Evolutionary conservation across 2,113 vertebrate genomes (phyloP).

Genomic region (Cairina moschata): DNA sequence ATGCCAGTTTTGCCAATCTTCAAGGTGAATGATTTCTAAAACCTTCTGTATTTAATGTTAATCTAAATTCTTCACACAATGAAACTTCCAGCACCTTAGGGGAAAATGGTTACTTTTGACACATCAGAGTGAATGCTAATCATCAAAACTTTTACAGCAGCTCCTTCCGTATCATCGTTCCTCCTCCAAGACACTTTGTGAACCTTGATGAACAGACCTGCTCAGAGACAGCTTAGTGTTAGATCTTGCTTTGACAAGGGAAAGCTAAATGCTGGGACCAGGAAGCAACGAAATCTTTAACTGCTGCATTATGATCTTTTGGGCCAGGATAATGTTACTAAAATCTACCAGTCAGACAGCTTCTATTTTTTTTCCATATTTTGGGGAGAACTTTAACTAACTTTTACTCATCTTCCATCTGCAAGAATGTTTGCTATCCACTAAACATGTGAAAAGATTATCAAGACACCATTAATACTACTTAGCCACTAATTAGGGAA

Average conservation of each 20-base stretch:
- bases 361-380: not conserved
- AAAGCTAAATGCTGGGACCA: not conserved
- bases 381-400: not conserved
- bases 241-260: not conserved
- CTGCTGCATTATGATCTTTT: not conserved
- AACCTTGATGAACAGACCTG: not conserved
- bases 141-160: constrained; percentile 16
- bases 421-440: not conserved
- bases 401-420: not conserved
- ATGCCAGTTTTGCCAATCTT: constrained; percentile 74
- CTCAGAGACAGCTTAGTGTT: not conserved
- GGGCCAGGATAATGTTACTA: not conserved
- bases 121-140: constrained; percentile 16
- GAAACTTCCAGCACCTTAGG: not conserved
- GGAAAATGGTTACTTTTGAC: constrained; percentile 24
- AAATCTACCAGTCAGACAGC: not conserved
- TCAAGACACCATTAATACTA: not conserved
- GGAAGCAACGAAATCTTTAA: not conserved
- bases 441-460: not conserved
- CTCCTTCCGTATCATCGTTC: not conserved
- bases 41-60: constrained; percentile 70
- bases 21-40: constrained; percentile 76
- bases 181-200: not conserved
- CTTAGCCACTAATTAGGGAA: not conserved
- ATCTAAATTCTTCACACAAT: constrained; percentile 62